Evolutionary conservation across 1,140 invertebrate genomes (phyloP).

Genomic region (Sogatella furcifera): DNA sequence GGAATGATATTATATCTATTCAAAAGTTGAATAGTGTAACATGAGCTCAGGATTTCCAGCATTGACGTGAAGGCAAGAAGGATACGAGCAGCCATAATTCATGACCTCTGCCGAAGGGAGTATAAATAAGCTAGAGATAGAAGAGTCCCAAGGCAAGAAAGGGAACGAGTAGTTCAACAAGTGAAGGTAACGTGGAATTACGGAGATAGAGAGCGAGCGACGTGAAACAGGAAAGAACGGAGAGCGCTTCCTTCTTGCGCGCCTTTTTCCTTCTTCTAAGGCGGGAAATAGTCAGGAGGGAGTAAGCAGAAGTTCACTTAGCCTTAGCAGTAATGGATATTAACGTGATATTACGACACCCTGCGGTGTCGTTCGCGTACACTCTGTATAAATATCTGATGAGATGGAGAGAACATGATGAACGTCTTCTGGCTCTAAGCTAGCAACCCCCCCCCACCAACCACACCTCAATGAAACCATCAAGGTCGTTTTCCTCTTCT

Average conservation of each 20-base stretch:
- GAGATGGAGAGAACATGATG: slow-evolving; percentile 1
- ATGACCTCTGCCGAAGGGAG: too few relatives aligned
- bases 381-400: slow-evolving; percentile 2
- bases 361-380: background rate
- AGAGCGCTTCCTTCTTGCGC: background rate
- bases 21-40: too few relatives aligned
- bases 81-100: too few relatives aligned
- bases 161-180: background rate
- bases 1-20: too few relatives aligned
- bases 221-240: background rate
- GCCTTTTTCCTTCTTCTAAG: background rate
- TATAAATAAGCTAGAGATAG: too few relatives aligned
- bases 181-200: background rate
- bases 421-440: background rate
- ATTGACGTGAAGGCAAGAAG: too few relatives aligned
- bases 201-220: background rate
- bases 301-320: background rate
- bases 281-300: background rate
- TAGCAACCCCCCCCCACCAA: too few relatives aligned
- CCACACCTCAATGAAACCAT: too few relatives aligned
- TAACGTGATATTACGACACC: slow-evolving; percentile 6
- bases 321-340: slow-evolving; percentile 6
- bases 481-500: too few relatives aligned
- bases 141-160: background rate
- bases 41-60: too few relatives aligned